Evolutionary conservation across 2,888 invertebrate species (phyloP), one percentile per base, ranked within the genome.

Genomic region (Leistus spinibarbis): DNA sequence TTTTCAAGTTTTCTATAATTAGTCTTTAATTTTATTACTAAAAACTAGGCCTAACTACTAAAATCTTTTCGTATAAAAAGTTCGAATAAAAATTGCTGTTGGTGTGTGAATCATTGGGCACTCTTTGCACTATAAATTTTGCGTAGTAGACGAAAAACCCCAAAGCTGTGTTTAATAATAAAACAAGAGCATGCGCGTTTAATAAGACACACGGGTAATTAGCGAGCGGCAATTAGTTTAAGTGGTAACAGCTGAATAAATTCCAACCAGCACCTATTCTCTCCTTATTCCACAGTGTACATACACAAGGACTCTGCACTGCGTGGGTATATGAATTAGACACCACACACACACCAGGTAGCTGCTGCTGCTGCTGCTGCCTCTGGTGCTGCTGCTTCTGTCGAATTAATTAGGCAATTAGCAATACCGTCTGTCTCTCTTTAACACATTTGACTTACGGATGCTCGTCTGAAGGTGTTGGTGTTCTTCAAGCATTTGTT

Each of bases 381-480:
- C 17, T 13, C 62, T 20, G 65, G 27, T 13, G 22, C 17, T 62
- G 22, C 17, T 62, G 57, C 74, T 67, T 60, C 62, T 20, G 54
- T 19, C 53, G 74, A 60, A 74, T 74, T 74, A 74, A 74, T 74
- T 74, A 74, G 74, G 74, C 74, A 74, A 74, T 74, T 74, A 74
- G 68, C 62, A 67, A 66, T 53, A 24, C 5, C 23, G n/a, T 19
- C 17, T 22, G 17, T 66, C 64, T 64, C 60, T 20, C 22, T 60
- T 13, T 19, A 20, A 17, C 60, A 19, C 17, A 20, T 10, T 40
- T 40, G 40, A 7, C 40, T 40, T 40, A 1, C 13, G 13, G 13
- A 24, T 24, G 24, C 24, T 24, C 24, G 3, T 24, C 24, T 24
- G 24, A 4, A 40, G 40, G 40, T 5, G 40, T 40, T 40, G 40